Conservation (phyloP, 2,888 invertebrate species). For the Drosophila kuntzei region DNA sequence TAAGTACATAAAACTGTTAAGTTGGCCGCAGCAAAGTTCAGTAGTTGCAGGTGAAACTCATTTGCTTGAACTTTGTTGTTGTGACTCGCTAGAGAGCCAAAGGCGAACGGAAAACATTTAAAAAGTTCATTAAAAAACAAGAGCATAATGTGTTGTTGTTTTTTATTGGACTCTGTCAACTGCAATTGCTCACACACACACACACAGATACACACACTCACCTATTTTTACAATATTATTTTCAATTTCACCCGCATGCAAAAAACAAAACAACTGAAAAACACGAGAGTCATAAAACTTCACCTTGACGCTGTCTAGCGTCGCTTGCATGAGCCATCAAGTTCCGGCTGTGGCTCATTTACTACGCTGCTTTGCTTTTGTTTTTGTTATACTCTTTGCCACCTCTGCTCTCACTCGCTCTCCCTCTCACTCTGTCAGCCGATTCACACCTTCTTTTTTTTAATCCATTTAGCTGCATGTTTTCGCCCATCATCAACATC, state of each 20-base stretch:
- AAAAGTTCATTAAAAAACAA: slow-evolving; percentile 50
- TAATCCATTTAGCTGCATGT: slow-evolving; percentile 77
- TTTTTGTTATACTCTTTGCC: slow-evolving; percentile 35
- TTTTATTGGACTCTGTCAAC: slow-evolving; percentile 35
- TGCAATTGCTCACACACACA: slow-evolving; percentile 34
- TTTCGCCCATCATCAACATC: slow-evolving; percentile 64
- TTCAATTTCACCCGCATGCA: slow-evolving; percentile 73
- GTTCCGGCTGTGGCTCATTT: slow-evolving; percentile 73
- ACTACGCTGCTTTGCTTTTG: slow-evolving; percentile 50
- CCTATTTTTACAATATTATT: slow-evolving; percentile 32
- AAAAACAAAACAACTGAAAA: slow-evolving; percentile 40
- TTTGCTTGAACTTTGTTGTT: slow-evolving; percentile 13
- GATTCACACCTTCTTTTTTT: slow-evolving; percentile 58
- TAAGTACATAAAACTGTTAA: slow-evolving; percentile 11
- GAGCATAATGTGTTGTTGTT: slow-evolving; percentile 38
- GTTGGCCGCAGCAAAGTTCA: slow-evolving; percentile 20
- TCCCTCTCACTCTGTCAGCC: slow-evolving; percentile 13
- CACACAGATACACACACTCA: slow-evolving; percentile 9
- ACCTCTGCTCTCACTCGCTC: slow-evolving; percentile 16
- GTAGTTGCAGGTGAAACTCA: slow-evolving; percentile 40
- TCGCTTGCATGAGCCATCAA: slow-evolving; percentile 49
- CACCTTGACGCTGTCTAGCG: slow-evolving; percentile 64
- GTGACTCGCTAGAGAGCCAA: slow-evolving; percentile 2
- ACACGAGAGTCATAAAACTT: slow-evolving; percentile 59
- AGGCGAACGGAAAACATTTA: slow-evolving; percentile 19